phyloP scores from a whole-genome alignment of 2,113 vertebrate species.

The Anguilla rostrata region DNA sequence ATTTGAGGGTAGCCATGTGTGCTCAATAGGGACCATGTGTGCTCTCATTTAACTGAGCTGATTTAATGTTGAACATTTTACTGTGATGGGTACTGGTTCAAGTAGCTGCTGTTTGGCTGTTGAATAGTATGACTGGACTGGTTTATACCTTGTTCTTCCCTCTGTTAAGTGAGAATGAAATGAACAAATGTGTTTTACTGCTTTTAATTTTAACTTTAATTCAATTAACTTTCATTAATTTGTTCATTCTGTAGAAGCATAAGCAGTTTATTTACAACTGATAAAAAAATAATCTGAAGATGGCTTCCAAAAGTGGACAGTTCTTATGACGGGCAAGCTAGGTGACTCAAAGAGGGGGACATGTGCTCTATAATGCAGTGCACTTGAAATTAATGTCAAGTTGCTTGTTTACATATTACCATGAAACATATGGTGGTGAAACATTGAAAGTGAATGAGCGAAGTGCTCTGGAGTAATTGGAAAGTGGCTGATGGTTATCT shows the following conservation, averaged over 20 bases:
- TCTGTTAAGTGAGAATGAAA: neutral
- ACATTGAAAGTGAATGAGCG: constrained; percentile 8
- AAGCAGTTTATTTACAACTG: too few species aligned
- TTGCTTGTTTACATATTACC: neutral
- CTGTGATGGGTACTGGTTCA: neutral
- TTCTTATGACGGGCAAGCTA: neutral
- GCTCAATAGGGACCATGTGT: too few species aligned
- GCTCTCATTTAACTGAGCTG: too few species aligned
- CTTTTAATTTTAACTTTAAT: too few species aligned
- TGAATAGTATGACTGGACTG: neutral
- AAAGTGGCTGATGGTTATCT: neutral
- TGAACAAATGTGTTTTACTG: neutral
- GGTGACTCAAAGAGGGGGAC: neutral
- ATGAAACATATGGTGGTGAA: neutral
- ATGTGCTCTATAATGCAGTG: neutral
- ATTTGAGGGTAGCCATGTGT: too few species aligned
- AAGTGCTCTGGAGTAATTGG: constrained; percentile 2
- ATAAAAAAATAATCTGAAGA: neutral
- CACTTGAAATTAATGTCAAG: neutral
- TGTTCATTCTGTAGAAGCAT: neutral
- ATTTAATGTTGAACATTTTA: too few species aligned
- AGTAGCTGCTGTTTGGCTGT: neutral
- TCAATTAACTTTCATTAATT: neutral
- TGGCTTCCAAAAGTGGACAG: neutral
- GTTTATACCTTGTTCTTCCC: too few species aligned